Percentiles rank a stretch among this genome's conserved stretches.
Conservation (phyloP, 2,113 vertebrate species). For the Leptosomus discolor region DNA sequence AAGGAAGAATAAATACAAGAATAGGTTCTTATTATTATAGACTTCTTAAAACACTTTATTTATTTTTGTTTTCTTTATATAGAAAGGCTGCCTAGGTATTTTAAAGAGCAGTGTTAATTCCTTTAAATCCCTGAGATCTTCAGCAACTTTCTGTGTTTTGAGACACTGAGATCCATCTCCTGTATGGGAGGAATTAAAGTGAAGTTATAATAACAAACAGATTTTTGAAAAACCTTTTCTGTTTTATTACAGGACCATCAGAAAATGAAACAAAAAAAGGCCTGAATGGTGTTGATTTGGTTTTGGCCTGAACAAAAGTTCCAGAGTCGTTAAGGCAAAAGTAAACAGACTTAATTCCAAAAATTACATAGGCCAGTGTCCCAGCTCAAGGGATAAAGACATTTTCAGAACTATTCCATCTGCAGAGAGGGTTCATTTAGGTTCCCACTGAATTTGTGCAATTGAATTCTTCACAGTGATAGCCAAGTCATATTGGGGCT, state of each 20-base stretch:
- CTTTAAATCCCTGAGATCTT: constrained; percentile 52
- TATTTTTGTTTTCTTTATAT: constrained; percentile 64
- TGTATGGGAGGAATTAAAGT: constrained; percentile 38
- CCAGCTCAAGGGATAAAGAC: constrained; percentile 10
- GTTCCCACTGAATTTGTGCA: constrained; percentile 1
- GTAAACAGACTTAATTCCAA: constrained; percentile 52
- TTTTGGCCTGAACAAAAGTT: constrained; percentile 61
- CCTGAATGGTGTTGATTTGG: constrained; percentile 2
- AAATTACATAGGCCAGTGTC: constrained; percentile 9
- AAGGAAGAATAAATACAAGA: neutral
- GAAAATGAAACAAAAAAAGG: constrained; percentile 5
- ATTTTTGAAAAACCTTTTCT: constrained; percentile 56
- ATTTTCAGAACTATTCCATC: constrained; percentile 8
- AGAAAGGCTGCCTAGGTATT: constrained; percentile 28
- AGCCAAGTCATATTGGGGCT: neutral
- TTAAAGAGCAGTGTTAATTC: constrained; percentile 51
- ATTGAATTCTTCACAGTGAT: neutral
- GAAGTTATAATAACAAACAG: constrained; percentile 62
- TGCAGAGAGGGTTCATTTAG: neutral
- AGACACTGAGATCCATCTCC: constrained; percentile 16
- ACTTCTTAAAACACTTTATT: constrained; percentile 33
- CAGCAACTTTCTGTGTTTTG: constrained; percentile 28
- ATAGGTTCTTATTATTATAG: neutral
- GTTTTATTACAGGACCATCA: constrained; percentile 35
- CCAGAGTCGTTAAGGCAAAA: constrained; percentile 54